phyloP scores from a whole-genome alignment of 2,888 invertebrate species.

The Drosophila sordidula region DNA sequence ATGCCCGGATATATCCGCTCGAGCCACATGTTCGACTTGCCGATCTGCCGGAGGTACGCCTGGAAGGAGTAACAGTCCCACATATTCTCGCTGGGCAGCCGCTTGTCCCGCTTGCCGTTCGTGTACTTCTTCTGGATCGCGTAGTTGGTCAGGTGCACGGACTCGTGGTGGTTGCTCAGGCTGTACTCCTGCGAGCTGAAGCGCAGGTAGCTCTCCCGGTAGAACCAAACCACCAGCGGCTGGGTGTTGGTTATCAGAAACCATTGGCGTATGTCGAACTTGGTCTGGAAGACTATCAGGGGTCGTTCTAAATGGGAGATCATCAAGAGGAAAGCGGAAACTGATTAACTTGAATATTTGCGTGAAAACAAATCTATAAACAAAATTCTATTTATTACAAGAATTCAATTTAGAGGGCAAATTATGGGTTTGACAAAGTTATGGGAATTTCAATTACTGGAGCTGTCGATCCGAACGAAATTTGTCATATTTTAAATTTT shows the following conservation, averaged over 20 bases:
- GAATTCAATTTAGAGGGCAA: no score
- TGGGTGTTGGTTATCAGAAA: constrained; percentile 96
- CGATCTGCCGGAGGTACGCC: constrained; percentile 86
- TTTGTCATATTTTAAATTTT: no score
- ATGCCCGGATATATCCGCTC: constrained; percentile 94
- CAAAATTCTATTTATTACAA: no score
- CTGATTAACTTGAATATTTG: no score
- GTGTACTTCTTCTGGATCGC: constrained; percentile 96
- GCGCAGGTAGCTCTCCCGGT: constrained; percentile 95
- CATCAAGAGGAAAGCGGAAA: no score
- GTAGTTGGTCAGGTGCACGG: constrained; percentile 96
- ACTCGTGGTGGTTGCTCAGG: constrained; percentile 95
- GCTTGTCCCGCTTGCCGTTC: constrained; percentile 89
- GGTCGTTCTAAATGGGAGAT: constrained; percentile 89
- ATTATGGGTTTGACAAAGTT: no score
- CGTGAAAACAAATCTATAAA: no score
- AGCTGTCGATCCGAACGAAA: no score
- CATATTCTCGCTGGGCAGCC: constrained; percentile 96
- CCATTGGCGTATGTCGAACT: constrained; percentile 98
- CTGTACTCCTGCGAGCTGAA: constrained; percentile 96
- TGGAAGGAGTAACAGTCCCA: constrained; percentile 96
- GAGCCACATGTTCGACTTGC: constrained; percentile 92
- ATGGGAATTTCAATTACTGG: no score
- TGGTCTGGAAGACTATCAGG: constrained; percentile 94
- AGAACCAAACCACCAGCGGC: constrained; percentile 96